phyloP scores from a whole-genome alignment of 2,888 invertebrate genomes.

The Microctonus aethiopoides region DNA sequence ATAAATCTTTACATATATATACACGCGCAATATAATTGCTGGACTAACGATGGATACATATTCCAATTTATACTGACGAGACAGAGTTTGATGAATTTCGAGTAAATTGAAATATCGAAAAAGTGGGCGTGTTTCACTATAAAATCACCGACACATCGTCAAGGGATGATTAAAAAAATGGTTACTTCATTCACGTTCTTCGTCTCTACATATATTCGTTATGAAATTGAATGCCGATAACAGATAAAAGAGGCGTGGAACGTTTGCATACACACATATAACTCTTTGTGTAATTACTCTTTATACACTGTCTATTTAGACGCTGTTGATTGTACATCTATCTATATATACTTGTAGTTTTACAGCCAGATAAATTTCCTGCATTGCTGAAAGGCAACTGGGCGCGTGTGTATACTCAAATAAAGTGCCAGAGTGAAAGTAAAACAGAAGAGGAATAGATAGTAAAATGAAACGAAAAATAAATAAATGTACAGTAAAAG shows the following conservation, averaged over 20 bases:
- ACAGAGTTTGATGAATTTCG: constrained; percentile 51
- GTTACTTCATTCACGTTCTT: neutral
- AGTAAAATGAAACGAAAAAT: neutral
- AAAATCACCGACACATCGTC: constrained; percentile 2
- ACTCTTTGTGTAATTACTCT: neutral
- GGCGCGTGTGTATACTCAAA: constrained; percentile 36
- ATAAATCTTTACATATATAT: constrained; percentile 4
- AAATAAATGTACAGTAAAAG: constrained; percentile 24
- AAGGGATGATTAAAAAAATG: constrained; percentile 3
- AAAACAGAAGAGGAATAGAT: constrained; percentile 1
- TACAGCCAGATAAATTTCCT: constrained; percentile 1
- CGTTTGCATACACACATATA: neutral
- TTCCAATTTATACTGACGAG: constrained; percentile 32
- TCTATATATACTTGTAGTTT: neutral
- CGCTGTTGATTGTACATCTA: neutral
- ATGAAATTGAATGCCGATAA: neutral
- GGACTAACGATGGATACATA: constrained; percentile 32
- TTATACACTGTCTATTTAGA: neutral
- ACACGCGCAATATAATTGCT: constrained; percentile 22
- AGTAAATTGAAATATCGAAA: constrained; percentile 62
- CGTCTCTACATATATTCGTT: neutral
- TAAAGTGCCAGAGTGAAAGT: constrained; percentile 34
- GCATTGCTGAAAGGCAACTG: constrained; percentile 32
- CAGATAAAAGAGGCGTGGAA: constrained; percentile 2
- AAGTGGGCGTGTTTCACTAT: constrained; percentile 56